Base-by-base conservation (phyloP, 1,140 invertebrate genomes). In the Neocloeon triangulifer region DNA sequence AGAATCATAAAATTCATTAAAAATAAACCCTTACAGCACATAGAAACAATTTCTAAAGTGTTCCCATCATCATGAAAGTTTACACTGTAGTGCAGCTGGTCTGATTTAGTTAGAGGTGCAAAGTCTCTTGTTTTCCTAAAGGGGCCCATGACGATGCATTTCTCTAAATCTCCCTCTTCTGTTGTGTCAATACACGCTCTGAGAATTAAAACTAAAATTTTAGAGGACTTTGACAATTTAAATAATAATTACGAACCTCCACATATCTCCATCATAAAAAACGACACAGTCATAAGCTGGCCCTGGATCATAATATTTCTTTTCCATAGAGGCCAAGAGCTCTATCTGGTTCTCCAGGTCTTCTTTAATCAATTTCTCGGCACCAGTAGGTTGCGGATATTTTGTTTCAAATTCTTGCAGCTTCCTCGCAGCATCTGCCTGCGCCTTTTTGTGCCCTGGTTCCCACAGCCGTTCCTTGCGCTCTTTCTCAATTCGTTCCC, bases 21-120 rank as follows among this genome's bases (percentile, higher is more conserved):
- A 34, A 33, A 21, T 1, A 30, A 14, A 21, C 48, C 73, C 73
- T 73, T 65, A 86, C 88, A 88, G 48, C 81, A 79, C 62, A 88
- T 73, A 37, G 78, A 75, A 36, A 92, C 86, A 36, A 97, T 73
- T 63, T 97, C 89, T 25, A 97, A 55, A 1, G 77, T 61, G 47
- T 94, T 77, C 32, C 92, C 92, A 28, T 86, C 68, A 44, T 92
- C 74, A 46, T 95, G 72, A 23, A 98, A 75, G 55, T 96, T 96
- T 12, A 97, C 72, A 39, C 75, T 77, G 51, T 88, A 70, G 32
- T 84, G 94, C 42, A 95, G 58, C 48, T 79, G 73, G 54, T 95
- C 80, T 36, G 62, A 48, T 9, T 65, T 50, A 17, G 77, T 75
- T 0, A 95, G 54, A 32, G 73, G 66, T 12, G 63, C 64, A 55